Evolutionary conservation across 2,797 vertebrate genomes (phyloP).

Genomic region (Sebastes minor): DNA sequence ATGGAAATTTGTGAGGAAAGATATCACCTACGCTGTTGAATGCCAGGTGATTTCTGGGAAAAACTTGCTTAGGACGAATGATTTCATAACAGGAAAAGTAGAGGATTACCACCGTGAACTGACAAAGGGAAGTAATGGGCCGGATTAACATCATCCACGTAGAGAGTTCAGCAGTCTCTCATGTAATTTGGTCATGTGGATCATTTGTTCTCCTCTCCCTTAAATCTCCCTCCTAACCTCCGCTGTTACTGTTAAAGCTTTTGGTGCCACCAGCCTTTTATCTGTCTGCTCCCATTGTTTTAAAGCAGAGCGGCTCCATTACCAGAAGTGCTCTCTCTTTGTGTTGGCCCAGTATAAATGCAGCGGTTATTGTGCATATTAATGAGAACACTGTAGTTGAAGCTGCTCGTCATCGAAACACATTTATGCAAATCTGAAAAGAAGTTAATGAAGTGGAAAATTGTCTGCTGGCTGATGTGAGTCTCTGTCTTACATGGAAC

Average conservation of each 20-base stretch:
- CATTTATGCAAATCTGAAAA: slow-evolving; percentile 31
- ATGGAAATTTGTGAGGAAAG: not conserved
- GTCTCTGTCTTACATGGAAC: not conserved
- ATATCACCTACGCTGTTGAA: not conserved
- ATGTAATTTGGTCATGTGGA: not conserved
- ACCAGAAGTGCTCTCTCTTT: not conserved
- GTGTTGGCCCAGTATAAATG: not conserved
- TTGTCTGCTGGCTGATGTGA: not conserved
- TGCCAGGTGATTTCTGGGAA: not conserved
- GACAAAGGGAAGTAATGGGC: not conserved
- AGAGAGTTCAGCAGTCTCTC: not conserved
- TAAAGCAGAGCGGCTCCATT: slow-evolving; percentile 4
- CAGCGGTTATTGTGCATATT: not conserved
- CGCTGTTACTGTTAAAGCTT: not conserved
- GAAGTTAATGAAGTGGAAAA: slow-evolving; percentile 39
- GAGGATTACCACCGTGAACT: not conserved
- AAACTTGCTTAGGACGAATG: not conserved
- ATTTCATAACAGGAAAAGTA: not conserved
- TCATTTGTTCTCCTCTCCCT: not conserved
- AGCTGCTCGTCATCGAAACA: not conserved
- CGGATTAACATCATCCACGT: not conserved
- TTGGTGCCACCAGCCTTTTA: not conserved
- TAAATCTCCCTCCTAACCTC: not conserved
- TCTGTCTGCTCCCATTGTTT: not conserved
- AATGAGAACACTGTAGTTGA: slow-evolving; percentile 1